Base-by-base conservation (phyloP, 2,888 invertebrate genomes). In the Synergus japonicus region DNA sequence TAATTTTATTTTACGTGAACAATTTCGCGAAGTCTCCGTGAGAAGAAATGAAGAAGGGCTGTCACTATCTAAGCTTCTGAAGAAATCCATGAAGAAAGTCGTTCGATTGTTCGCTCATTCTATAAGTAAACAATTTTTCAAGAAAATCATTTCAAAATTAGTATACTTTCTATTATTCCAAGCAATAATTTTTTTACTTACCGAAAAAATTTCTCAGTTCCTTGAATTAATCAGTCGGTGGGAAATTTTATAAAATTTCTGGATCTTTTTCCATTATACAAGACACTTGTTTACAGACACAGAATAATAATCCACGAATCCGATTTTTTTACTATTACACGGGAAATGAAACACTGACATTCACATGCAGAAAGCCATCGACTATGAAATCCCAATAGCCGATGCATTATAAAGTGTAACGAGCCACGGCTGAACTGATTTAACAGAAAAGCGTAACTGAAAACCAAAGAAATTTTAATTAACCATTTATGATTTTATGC, bases 381-480 rank as follows among this genome's bases (percentile, higher is more conserved):
- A 15, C 54, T 49, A 58, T 54, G 15, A 37, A 73, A 73, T 73
- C 37, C 37, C 41, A 73, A 41, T 49, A 73, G 54, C 73, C 29
- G 54, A 73, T 73, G 54, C 73, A 73, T 54, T 54, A 73, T 73
- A 73, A 73, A 18, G 37, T 44, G 43, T 43, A 66, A 66, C 66
- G 43, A n/a, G 66, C 43, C 66, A 44, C 43, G 43, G 43, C 43
- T n/a, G 43, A 66, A 66, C 43, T 44, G 44, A 44, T 18, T 58
- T 54, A 73, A 73, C 73, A 37, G 10, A 54, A 18, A 73, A 73
- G n/a, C 37, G 73, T n/a, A 49, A 54, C 73, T 73, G 54, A 41
- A 73, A 73, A 29, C 29, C 54, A 54, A 54, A n/a, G 8, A 37
- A 73, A 73, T 73, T 37, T 2, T 7, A 54, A 54, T 54, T 73